A percentile compares a stretch with the other conserved stretches of the same genome.
Conservation (phyloP, 2,888 invertebrate species). For the Augiades crinisus region DNA sequence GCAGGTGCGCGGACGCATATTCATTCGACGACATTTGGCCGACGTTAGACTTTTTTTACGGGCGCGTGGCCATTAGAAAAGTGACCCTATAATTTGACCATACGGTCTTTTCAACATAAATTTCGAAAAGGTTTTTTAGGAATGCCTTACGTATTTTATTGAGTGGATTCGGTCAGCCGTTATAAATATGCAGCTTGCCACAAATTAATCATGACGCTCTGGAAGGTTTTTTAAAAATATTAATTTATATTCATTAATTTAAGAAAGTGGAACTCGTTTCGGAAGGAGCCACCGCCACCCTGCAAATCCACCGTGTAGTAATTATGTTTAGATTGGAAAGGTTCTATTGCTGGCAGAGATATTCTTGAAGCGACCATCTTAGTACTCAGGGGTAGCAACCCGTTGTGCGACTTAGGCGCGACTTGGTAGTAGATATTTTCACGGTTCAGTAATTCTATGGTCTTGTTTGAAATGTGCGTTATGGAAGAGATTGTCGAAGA, state of each 20-base stretch:
- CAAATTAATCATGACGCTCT: conserved; percentile 7
- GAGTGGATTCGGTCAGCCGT: conserved; percentile 13
- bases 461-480: no score
- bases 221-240: neutral
- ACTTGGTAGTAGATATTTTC: no score
- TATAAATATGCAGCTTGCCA: conserved; percentile 18
- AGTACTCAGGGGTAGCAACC: no score
- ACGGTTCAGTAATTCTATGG: no score
- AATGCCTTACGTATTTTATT: conserved; percentile 7
- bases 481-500: no score
- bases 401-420: no score
- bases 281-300: no score
- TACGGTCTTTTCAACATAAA: conserved; percentile 25
- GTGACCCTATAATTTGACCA: conserved; percentile 28
- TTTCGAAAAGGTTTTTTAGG: conserved; percentile 14
- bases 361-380: no score
- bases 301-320: no score
- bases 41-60: conserved; percentile 35
- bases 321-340: no score
- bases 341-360: no score
- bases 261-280: no score
- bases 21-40: conserved; percentile 51
- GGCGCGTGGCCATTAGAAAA: conserved; percentile 28
- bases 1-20: conserved; percentile 55
- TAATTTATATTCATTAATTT: neutral